Evolutionary conservation across 2,113 vertebrate species (phyloP).

Genomic region (Pollachius pollachius): DNA sequence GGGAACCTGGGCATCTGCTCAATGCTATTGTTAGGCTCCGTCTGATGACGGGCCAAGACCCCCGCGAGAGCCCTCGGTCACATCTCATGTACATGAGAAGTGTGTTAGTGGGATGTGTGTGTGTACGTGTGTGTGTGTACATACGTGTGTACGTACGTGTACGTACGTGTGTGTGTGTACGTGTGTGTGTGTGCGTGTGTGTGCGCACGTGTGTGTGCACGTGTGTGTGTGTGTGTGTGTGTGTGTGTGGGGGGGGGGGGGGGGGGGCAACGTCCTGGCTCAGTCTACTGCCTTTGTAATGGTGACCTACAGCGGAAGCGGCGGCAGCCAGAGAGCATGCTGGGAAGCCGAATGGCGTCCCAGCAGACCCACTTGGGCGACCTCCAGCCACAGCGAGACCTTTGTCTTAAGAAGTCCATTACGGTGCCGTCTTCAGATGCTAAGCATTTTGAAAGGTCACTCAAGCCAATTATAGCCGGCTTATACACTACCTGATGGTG

Average conservation of each 20-base stretch:
- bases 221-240: constrained; percentile 32
- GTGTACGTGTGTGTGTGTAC: neutral
- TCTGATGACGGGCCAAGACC: constrained; percentile 77
- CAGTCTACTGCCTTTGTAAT: constrained; percentile 60
- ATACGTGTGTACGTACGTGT: constrained; percentile 37
- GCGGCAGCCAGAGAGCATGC: constrained; percentile 45
- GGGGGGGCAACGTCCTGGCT: constrained; percentile 62
- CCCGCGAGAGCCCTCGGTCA: constrained; percentile 60
- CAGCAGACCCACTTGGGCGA: constrained; percentile 52
- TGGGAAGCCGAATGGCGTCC: constrained; percentile 48
- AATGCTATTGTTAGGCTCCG: constrained; percentile 69
- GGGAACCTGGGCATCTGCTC: constrained; percentile 71
- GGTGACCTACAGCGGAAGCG: constrained; percentile 40
- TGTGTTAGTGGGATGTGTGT: constrained; percentile 22
- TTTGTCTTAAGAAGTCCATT: constrained; percentile 28
- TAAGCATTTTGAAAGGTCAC: constrained; percentile 32
- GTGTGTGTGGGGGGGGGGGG: constrained; percentile 41
- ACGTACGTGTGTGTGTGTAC: constrained; percentile 38
- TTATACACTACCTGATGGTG: constrained; percentile 13
- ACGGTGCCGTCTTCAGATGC: constrained; percentile 30
- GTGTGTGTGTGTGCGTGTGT: too few relatives aligned
- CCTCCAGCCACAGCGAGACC: constrained; percentile 52
- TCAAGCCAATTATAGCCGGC: neutral
- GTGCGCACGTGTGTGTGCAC: constrained; percentile 11
- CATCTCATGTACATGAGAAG: constrained; percentile 34